Base-by-base conservation (phyloP, 2,888 invertebrate species). In the Leptura quadrifasciata region DNA sequence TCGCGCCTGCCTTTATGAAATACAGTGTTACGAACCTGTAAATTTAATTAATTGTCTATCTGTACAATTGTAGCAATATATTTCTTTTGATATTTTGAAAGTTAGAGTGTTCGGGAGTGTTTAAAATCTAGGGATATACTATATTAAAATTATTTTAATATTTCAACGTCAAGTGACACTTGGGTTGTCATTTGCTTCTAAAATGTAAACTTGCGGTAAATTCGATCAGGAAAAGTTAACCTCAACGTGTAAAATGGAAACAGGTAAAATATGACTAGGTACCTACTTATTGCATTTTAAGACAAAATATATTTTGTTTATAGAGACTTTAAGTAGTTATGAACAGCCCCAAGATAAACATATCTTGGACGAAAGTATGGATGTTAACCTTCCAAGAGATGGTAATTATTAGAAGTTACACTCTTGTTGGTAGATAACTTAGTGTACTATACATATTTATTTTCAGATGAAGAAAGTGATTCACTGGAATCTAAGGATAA, bases 11-110 rank as follows among this genome's bases (percentile, higher is more conserved):
- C 61, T 61, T 58, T 39, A 21, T 47, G 21, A 71, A 79, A 75
- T 76, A 17, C 58, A 21, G 64, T 70, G 68, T 73, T 81, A 79
- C 80, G 79, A 76, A 79, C 78, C 80, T 79, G 80, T 67, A 64
- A 35, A 31, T 1, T 17, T 69, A 60, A 69, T 60, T 76, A 69
- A 63, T 54, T 65, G 39, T 39, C 20, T 57, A 35, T 47, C 57
- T 58, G 47, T 21, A 21, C 54, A 61, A 24, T 39, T 58, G 12
- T 57, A 10, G 60, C 31, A 74, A 5, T 52, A 54, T 61, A 20
- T 18, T 21, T 74, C 8, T 60, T 74, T 54, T 58, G 15, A 8
- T 35, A 61, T 27, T 54, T 67, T 68, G 27, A 55, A 47, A 17
- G 57, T 74, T 63, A 6, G 47, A 63, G 54, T 61, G 69, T 27